These are phyloP conservation scores for Melanargia galathea DNA, from an alignment of 2,888 invertebrate species.

Conservation along the genomic window DNA sequence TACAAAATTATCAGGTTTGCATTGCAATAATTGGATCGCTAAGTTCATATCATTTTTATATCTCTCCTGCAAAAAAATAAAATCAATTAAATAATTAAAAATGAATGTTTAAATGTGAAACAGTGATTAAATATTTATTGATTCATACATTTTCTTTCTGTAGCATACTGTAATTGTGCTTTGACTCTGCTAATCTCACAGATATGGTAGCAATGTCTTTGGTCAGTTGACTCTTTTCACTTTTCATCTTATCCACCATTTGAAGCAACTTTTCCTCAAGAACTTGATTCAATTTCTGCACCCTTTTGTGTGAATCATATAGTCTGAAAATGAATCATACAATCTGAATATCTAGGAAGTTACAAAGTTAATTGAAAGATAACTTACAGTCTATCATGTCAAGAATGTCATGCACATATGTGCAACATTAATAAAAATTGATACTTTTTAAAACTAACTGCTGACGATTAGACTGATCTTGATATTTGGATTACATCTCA, in stretches of 20 bases:
- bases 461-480: too few relatives aligned
- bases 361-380: too few relatives aligned
- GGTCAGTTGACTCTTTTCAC: slow-evolving; percentile 92
- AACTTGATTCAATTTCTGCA: slow-evolving; percentile 96
- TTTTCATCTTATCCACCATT: slow-evolving; percentile 95
- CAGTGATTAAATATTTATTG: neutral
- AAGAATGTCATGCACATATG: too few relatives aligned
- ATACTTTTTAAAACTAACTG: too few relatives aligned
- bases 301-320: slow-evolving; percentile 95
- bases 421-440: too few relatives aligned
- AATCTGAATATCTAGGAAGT: neutral
- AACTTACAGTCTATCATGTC: too few relatives aligned
- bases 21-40: slow-evolving; percentile 96
- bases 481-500: too few relatives aligned
- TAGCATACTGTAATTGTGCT: slow-evolving; percentile 90
- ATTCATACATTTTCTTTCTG: slow-evolving; percentile 91
- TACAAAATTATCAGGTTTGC: slow-evolving; percentile 96
- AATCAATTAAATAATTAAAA: slow-evolving; percentile 32
- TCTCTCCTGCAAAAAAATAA: slow-evolving; percentile 87
- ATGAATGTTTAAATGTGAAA: neutral
- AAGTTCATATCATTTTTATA: slow-evolving; percentile 96
- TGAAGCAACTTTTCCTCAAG: slow-evolving; percentile 96
- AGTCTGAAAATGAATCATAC: slow-evolving; percentile 79
- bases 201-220: slow-evolving; percentile 93
- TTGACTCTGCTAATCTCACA: slow-evolving; percentile 91